Base-by-base conservation (phyloP, 2,888 invertebrate species). In the Phasia obesa region DNA sequence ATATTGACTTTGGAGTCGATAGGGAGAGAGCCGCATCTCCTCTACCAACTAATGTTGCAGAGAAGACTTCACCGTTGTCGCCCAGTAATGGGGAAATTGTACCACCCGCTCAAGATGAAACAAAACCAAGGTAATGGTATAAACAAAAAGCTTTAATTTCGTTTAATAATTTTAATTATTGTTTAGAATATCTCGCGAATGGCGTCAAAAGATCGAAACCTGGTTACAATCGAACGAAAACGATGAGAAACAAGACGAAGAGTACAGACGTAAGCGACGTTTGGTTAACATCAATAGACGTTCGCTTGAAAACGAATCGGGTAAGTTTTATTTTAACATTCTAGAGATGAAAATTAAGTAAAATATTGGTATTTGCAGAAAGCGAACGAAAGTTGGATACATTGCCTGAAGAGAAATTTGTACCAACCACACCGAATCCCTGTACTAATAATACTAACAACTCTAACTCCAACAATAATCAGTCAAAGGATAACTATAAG, bases 171-270 rank as follows among this genome's bases (percentile, higher is more conserved):
- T 13, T 31, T 0, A 35, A 64, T 51, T 21, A 31, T 4, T 7
- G 27, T 69, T 27, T 23, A 89, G 91, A 88, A 91, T 89, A 88
- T 93, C 90, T 86, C 95, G 95, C 92, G 96, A 97, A 88, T 97
- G 97, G 96, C 93, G 96, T 62, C 96, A 97, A 90, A 97, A 97
- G 90, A 97, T 97, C 88, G 97, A 97, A 91, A 96, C 96, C 6
- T 97, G 97, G 97, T 92, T 97, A 84, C 95, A 96, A 86, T 96
- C 96, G 77, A 97, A 96, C 92, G 96, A 96, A 89, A 95, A 94
- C 88, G 96, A 94, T 89, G 96, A 96, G 90, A 94, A 94, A 87
- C 93, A 94, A 85, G 94, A 93, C 84, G 95, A 95, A 86, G 94
- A 95, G 86, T 92, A 94, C 84, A 93, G 94, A 87, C 93, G 94